A percentile compares a stretch with the other conserved stretches of the same genome.
Evolutionary conservation across 2,113 vertebrate species (phyloP).

Genomic region (Eulacestoma nigropectus): DNA sequence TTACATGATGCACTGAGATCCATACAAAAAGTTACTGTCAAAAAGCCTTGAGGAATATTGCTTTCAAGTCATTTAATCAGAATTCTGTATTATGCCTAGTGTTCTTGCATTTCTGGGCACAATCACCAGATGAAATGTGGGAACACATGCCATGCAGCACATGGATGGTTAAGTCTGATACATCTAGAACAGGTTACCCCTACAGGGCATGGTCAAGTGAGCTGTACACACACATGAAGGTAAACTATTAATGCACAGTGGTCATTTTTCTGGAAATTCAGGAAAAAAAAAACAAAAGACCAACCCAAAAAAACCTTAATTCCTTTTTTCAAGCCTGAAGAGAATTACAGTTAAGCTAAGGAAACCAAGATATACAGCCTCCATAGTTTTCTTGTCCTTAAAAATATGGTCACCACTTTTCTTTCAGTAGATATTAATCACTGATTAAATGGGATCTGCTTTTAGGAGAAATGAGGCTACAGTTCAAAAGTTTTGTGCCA

Average conservation of each 20-base stretch:
- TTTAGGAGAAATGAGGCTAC: neutral
- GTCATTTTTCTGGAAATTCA: neutral
- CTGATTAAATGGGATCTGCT: neutral
- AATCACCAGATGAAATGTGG: neutral
- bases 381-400: neutral
- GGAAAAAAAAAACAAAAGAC: fast-evolving
- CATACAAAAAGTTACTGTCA: neutral
- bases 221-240: neutral
- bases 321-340: neutral
- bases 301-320: too few relatives aligned
- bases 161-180: neutral
- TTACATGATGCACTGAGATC: neutral
- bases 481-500: neutral
- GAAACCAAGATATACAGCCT: neutral
- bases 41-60: neutral
- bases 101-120: neutral
- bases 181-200: neutral
- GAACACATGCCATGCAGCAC: neutral
- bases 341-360: neutral
- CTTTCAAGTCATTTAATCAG: neutral
- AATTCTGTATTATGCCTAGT: neutral
- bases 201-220: neutral
- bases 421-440: neutral
- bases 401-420: neutral
- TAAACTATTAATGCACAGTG: neutral